Evolutionary conservation across 2,797 vertebrate genomes (phyloP).

Genomic region (Calcarius lapponicus): DNA sequence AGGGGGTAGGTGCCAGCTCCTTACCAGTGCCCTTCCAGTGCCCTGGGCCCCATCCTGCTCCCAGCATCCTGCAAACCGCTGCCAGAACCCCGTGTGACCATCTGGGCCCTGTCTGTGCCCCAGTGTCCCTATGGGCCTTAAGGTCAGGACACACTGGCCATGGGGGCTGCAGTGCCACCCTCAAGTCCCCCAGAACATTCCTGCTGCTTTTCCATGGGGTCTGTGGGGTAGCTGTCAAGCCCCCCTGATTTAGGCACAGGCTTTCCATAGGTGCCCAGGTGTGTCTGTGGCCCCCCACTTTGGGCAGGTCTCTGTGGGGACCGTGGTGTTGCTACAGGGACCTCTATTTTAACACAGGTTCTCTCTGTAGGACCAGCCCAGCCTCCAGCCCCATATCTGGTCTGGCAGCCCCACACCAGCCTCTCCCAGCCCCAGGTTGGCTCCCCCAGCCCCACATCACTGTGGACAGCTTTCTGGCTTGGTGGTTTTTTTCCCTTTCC

Average conservation of each 20-base stretch:
- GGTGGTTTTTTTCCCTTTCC: slow-evolving; percentile 63
- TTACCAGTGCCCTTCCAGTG: slow-evolving; percentile 33
- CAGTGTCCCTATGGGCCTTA: not conserved
- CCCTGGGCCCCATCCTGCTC: not conserved
- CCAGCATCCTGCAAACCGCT: fast-evolving
- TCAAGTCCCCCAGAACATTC: not conserved
- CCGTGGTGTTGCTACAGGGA: not conserved
- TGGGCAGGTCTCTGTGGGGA: not conserved
- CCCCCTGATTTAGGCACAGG: not conserved
- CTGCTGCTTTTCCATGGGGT: not conserved
- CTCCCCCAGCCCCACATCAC: not conserved
- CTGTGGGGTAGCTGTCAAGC: not conserved
- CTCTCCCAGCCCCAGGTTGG: not conserved
- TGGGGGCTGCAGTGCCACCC: not conserved
- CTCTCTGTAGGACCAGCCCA: not conserved
- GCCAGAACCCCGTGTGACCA: not conserved
- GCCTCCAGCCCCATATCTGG: not conserved
- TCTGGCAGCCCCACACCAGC: not conserved
- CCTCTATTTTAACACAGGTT: fast-evolving
- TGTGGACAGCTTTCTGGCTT: not conserved
- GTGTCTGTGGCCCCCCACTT: not conserved
- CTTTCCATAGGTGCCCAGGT: not conserved
- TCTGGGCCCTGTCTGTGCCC: not conserved
- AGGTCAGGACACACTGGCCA: not conserved
- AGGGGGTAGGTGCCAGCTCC: slow-evolving; percentile 82